Percentiles rank a stretch among this genome's conserved stretches.
Conservation (phyloP, 2,888 invertebrate genomes). For the Cephus runcator region DNA sequence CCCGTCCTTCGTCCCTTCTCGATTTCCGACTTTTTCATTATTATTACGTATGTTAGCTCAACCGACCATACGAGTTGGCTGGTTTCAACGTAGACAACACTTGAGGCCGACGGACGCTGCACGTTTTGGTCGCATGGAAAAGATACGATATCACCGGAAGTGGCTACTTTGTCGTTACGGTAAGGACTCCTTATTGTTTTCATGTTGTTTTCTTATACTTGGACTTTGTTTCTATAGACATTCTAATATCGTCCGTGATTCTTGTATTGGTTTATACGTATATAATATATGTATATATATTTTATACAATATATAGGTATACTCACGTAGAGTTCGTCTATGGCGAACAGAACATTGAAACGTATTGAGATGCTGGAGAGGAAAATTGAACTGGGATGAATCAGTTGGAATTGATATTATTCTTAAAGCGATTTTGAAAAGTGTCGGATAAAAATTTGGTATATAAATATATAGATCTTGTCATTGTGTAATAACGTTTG, state of each 20-base stretch:
- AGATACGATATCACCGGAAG: conserved; percentile 55
- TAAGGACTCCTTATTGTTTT: conserved; percentile 63
- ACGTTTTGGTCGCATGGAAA: conserved; percentile 26
- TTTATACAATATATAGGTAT: too few relatives aligned
- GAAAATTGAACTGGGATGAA: not conserved
- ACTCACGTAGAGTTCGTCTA: not conserved
- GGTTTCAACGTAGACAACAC: not conserved
- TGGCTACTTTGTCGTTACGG: conserved; percentile 52
- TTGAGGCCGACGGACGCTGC: not conserved
- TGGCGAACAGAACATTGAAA: not conserved
- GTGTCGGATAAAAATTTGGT: not conserved
- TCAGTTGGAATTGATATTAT: not conserved
- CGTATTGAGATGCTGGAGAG: not conserved
- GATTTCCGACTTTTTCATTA: conserved; percentile 60
- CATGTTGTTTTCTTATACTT: conserved; percentile 50
- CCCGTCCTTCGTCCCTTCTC: conserved; percentile 27
- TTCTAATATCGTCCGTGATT: not conserved
- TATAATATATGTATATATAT: too few relatives aligned
- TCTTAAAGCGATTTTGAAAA: not conserved
- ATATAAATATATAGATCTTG: not conserved
- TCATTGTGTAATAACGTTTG: not conserved
- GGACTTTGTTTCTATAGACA: not conserved
- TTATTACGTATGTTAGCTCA: conserved; percentile 63
- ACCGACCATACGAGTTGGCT: conserved; percentile 47
- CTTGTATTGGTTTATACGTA: not conserved